Evolutionary conservation across 2,888 invertebrate species (phyloP), one percentile per base, ranked within the genome.

Genomic region (Sepiola atlantica): DNA sequence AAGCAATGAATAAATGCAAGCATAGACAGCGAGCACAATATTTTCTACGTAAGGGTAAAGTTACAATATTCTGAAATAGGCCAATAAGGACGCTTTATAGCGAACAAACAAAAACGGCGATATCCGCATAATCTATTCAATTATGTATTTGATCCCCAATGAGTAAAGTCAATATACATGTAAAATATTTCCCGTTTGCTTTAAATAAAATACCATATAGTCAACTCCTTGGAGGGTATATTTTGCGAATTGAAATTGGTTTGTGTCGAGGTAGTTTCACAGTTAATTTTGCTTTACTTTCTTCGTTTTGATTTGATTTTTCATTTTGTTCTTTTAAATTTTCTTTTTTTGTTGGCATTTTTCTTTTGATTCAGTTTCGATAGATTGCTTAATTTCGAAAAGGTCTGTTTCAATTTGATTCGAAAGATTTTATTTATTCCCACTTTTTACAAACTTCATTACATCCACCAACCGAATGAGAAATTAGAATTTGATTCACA

Each of bases 81-180:
- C 77, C 77, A 14, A 77, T 77, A 77, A n/a, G 4, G n/a, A 32
- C n/a, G n/a, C n/a, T n/a, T n/a, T 77, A 77, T n/a, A 32, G 16
- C 77, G 14, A 77, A 77, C 16, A n/a, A 77, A 77, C 77, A 77
- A 32, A n/a, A 77, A 77, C 32, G 77, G 32, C 16, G 14, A 77
- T n/a, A n/a, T 77, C 77, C 77, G 12, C 77, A 77, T 77, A 77
- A 77, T 77, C 77, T 77, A 77, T 77, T 77, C 77, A 77, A 77
- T 77, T 77, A 77, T 77, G 77, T 77, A 77, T n/a, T n/a, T 77
- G 77, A 77, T 77, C 77, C 77, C 77, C 77, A 77, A n/a, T 77
- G 77, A 77, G 16, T 77, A 77, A 77, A 77, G 77, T 77, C 77
- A 77, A 77, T 77, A 77, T 77, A 77, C n/a, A 77, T 77, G 77